These are phyloP conservation scores for Vandiemenella viatica DNA, from an alignment of 2,888 invertebrate species.

Conservation along the genomic window DNA sequence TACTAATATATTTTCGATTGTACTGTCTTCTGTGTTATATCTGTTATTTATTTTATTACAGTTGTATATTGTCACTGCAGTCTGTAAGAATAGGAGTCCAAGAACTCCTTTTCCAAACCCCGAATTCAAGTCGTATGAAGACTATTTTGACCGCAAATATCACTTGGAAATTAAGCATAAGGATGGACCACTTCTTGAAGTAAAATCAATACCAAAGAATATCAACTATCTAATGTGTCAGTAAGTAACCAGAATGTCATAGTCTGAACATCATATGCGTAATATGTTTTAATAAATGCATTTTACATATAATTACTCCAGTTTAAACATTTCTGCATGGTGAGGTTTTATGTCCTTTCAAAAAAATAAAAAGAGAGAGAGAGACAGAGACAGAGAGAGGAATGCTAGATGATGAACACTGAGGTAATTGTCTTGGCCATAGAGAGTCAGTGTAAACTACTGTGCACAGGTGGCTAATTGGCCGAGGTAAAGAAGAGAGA, in stretches of 20 bases:
- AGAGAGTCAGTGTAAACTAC: no score
- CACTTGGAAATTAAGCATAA: conserved; percentile 43
- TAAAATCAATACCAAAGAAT: conserved; percentile 46
- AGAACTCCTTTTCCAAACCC: conserved; percentile 47
- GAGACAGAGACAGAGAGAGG: no score
- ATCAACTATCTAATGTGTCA: conserved; percentile 45
- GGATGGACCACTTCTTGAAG: conserved; percentile 66
- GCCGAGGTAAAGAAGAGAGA: no score
- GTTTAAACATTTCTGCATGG: no score
- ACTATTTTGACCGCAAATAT: conserved; percentile 67
- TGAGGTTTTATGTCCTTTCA: no score
- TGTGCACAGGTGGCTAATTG: no score
- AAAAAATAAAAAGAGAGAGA: no score
- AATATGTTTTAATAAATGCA: neutral
- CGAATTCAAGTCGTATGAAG: conserved; percentile 44
- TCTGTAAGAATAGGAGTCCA: conserved; percentile 49
- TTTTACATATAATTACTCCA: no score
- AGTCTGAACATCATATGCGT: conserved; percentile 17
- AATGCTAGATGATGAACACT: no score
- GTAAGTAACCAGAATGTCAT: conserved; percentile 17
- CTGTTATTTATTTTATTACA: conserved; percentile 23
- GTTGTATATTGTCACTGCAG: conserved; percentile 52
- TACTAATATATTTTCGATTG: no score
- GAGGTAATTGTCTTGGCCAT: no score
- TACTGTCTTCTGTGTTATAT: no score